Base-by-base conservation (phyloP, 2,888 invertebrate species). In the Lissonota sp. region DNA sequence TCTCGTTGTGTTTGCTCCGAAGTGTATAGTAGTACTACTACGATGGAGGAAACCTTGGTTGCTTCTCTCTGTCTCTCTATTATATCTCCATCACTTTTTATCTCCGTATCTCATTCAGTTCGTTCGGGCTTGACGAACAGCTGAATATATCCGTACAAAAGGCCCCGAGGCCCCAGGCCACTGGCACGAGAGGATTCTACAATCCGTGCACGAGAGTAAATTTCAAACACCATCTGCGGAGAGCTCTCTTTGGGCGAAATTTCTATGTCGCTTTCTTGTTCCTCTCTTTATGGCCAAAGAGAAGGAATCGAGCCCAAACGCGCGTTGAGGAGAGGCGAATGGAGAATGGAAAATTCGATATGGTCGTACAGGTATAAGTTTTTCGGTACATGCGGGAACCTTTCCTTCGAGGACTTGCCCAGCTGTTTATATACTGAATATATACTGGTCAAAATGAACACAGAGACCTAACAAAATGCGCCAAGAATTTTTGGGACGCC, bases 51-150 rank as follows among this genome's bases (percentile, higher is more conserved):
- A 26, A 26, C 26, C 62, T 26, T 57, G 42, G 39, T 53, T 55
- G 53, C 53, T 67, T 39, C 58, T 70, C 63, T 46, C 40, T 40
- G 51, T 55, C 69, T 8, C 42, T 63, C 67, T 16, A 62, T 26
- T 26, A 26, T 26, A 26, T 16, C 39, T n/a, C 49, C 6, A 5
- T 55, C 1, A 3, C 39, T 46, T 44, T 12, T 8, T 46, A 51
- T 10, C 53, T 37, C 14, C 46, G 12, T 70, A 53, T 60, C 70
- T 58, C 75, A 66, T 77, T 80, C 72, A 73, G 42, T 77, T 69
- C 72, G 55, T 58, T 64, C 51, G 66, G 58, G 71, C 63, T 78
- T 80, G 80, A 77, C 80, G 51, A 77, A 77, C 80, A 80, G 80
- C 80, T 80, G 80, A 77, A 80, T 80, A 67, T 80, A 66, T 63